Percentiles rank a stretch among this genome's conserved stretches.
These are phyloP conservation scores for Orestias chungarensis DNA, from an alignment of 2,797 vertebrate species.

Conservation along the genomic window DNA sequence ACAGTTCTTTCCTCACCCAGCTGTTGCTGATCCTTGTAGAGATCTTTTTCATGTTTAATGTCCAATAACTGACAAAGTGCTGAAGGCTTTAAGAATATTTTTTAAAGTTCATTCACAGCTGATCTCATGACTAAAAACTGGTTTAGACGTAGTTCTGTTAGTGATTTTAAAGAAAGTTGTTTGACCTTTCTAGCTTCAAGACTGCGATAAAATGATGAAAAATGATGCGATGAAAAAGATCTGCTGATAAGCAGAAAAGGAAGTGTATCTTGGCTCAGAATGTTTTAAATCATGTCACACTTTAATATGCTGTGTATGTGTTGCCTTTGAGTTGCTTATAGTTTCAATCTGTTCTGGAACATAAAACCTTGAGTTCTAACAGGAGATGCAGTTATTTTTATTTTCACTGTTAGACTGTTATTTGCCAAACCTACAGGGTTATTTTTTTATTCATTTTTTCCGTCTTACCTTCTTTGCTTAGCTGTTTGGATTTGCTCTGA, in stretches of 20 bases:
- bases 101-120: no score
- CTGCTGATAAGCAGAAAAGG: background rate
- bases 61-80: background rate
- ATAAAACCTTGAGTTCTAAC: background rate
- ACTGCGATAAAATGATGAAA: background rate
- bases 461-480: background rate
- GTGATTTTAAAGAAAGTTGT: background rate
- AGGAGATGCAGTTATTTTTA: background rate
- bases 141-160: background rate
- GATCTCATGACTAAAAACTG: background rate
- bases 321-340: background rate
- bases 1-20: background rate
- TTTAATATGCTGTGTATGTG: background rate
- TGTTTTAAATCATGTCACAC: background rate
- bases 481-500: background rate
- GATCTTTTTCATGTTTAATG: background rate
- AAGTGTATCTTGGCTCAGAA: constrained; percentile 1
- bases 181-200: background rate
- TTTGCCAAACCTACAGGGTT: background rate
- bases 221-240: background rate
- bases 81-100: background rate
- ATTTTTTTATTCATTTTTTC: no score
- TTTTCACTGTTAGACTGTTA: background rate
- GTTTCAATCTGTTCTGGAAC: background rate
- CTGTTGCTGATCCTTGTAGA: background rate